These are phyloP conservation scores for Chinchilla lanigera DNA, from an alignment of 2,113 vertebrate species.

Conservation along the genomic window DNA sequence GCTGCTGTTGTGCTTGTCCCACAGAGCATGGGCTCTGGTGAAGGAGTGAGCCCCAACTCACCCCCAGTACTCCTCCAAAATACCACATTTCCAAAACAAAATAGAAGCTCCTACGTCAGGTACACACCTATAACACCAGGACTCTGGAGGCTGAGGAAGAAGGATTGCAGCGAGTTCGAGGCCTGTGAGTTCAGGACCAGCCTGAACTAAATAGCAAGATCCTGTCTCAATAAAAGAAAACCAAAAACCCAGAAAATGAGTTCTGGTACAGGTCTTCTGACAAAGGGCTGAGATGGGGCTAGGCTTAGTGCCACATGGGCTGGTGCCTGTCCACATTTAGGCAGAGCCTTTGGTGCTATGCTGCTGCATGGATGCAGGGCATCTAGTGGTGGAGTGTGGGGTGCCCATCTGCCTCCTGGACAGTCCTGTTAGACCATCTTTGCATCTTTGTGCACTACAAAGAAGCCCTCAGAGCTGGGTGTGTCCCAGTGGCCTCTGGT, in stretches of 20 bases:
- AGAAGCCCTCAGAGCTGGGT: not conserved
- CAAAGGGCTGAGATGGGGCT: too few relatives aligned
- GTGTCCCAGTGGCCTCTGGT: not conserved
- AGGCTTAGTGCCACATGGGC: rapidly evolving
- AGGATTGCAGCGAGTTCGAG: not conserved
- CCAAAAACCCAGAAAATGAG: rapidly evolving
- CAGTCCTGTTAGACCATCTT: not conserved
- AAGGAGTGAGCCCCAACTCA: rapidly evolving
- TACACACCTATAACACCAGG: not conserved
- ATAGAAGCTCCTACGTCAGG: not conserved
- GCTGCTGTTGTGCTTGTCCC: not conserved
- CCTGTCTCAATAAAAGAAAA: not conserved
- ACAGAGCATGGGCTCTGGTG: too few relatives aligned
- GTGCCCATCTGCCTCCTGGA: not conserved
- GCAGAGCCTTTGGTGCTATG: not conserved
- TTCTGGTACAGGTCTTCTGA: not conserved
- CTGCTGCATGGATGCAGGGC: not conserved
- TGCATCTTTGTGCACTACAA: not conserved
- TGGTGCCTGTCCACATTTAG: not conserved
- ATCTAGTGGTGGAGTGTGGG: not conserved
- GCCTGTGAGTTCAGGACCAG: not conserved
- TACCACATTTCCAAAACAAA: not conserved
- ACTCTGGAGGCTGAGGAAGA: too few relatives aligned
- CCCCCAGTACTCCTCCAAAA: not conserved
- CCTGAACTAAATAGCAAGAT: not conserved